These are phyloP conservation scores for Zapus hudsonius DNA, from an alignment of 2,113 vertebrate species.

Conservation along the genomic window DNA sequence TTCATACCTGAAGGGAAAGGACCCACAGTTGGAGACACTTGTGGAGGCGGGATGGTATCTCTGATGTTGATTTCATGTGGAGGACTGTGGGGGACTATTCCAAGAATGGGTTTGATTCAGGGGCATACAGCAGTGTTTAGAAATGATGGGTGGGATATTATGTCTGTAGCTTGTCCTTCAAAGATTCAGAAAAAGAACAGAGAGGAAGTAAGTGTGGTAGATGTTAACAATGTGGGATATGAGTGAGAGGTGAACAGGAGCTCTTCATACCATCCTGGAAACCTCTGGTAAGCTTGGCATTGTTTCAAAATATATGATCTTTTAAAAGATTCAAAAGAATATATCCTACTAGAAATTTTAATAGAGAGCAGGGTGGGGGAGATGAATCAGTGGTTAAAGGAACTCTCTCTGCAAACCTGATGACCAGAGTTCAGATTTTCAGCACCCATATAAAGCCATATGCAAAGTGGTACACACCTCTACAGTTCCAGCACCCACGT, in stretches of 20 bases:
- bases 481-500: too few relatives aligned
- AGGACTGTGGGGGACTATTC: background rate
- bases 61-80: background rate
- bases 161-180: constrained; percentile 13
- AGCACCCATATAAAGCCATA: too few relatives aligned
- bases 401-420: too few relatives aligned
- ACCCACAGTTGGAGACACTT: background rate
- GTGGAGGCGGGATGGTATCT: background rate
- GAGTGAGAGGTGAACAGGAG: background rate
- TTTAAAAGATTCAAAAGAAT: background rate
- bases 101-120: background rate
- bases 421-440: too few relatives aligned
- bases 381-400: too few relatives aligned
- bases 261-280: background rate
- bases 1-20: background rate
- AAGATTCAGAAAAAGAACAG: background rate
- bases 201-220: background rate
- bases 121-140: background rate
- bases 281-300: background rate
- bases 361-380: background rate
- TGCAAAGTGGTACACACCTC: too few relatives aligned
- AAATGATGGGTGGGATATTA: background rate
- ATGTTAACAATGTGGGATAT: background rate
- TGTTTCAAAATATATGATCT: constrained; percentile 19
- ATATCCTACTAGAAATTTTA: background rate